Percentiles rank a stretch among this genome's conserved stretches.
phyloP scores from a whole-genome alignment of 2,113 vertebrate species.

The Toxostoma redivivum region DNA sequence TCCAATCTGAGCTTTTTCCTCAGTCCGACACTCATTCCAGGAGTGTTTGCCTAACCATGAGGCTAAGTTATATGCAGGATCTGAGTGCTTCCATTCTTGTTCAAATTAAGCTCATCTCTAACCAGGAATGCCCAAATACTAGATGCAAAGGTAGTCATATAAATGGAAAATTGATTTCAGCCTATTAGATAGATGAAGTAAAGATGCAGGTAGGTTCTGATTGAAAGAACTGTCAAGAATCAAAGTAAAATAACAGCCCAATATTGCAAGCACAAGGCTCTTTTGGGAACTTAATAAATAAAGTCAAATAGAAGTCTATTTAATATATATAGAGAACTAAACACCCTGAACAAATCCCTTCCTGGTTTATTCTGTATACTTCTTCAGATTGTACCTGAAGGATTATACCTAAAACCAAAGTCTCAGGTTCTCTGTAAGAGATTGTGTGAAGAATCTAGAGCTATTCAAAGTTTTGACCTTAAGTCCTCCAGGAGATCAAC shows the following conservation, averaged over 20 bases:
- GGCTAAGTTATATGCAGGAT: not conserved
- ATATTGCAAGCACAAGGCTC: not conserved
- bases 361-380: not conserved
- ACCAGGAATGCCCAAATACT: not conserved
- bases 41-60: not conserved
- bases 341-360: not conserved
- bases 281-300: not conserved
- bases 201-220: not conserved
- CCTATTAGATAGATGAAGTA: not conserved
- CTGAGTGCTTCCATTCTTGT: not conserved
- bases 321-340: not conserved
- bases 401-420: not conserved
- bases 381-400: not conserved
- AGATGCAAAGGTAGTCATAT: not conserved
- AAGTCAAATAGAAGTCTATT: not conserved
- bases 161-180: not conserved
- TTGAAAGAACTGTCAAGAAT: not conserved
- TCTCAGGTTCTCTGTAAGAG: not conserved
- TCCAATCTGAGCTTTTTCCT: not conserved
- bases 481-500: not conserved
- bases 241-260: not conserved
- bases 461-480: not conserved
- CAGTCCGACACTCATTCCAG: not conserved
- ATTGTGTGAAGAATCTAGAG: not conserved
- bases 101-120: not conserved